Base-by-base conservation (phyloP, 2,113 vertebrate species). In the Phodopus roborovskii region DNA sequence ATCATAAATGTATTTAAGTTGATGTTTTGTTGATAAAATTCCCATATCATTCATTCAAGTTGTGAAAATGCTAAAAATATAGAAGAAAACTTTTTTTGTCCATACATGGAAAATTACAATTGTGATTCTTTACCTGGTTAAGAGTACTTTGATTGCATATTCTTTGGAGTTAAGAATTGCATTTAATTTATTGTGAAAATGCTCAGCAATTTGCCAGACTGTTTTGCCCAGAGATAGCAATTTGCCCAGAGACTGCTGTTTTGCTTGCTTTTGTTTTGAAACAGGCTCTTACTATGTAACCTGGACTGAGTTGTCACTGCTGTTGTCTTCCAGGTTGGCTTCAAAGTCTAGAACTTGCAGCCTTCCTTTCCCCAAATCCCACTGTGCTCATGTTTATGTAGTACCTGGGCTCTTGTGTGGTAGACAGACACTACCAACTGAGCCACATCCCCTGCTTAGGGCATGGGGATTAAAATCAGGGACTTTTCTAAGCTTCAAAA, bases 181-280 rank as follows among this genome's bases (percentile, higher is more conserved):
- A 13, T 92, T 7, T 68, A 95, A 56, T 83, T 91, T 83, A 20
- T 50, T 90, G 0, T 81, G 93, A 89, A 66, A 94, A 45, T 82
- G 6, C 17, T 30, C 4, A 42, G 0, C 70, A n/a, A 50, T 77
- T 92, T 77, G 56, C 20, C 3, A 79, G 28, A 45, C 4, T 30
- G 10, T 85, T 93, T 93, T 96, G 45, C n/a, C 36, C 39, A 78
- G 68, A 85, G 33, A 70, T 70, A n/a, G 20, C n/a, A n/a, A n/a
- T n/a, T n/a, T n/a, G n/a, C n/a, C n/a, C n/a, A n/a, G n/a, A 60
- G 56, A 42, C 78, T 94, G 4, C 20, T 60, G 0, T 96, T 95
- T 94, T 28, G 42, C 48, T 78, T 71, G 48, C 3, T 56, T 88
- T 64, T 42, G 13, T 60, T 88, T 58, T 87, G 48, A 71, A 68